Evolutionary conservation across 2,113 vertebrate genomes (phyloP).

Genomic region (Procavia capensis): DNA sequence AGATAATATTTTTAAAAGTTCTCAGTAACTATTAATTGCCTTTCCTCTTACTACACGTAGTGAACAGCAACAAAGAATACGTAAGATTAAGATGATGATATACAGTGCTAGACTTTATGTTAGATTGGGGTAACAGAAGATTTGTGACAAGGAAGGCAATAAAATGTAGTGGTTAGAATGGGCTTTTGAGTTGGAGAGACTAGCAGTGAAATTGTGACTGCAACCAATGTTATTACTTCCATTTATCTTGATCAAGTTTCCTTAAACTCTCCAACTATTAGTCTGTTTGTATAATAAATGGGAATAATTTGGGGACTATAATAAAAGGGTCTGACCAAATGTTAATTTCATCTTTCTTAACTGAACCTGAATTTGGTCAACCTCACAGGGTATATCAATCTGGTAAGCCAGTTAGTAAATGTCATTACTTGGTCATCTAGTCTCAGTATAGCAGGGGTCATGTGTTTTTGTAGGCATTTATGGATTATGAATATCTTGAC

Average conservation of each 20-base stretch:
- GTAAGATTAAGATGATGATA: background rate
- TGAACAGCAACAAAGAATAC: background rate
- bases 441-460: background rate
- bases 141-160: background rate
- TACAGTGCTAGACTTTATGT: constrained; percentile 6
- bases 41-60: background rate
- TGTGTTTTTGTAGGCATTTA: background rate
- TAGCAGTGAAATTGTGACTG: background rate
- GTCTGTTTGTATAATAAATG: constrained; percentile 32
- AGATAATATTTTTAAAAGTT: background rate
- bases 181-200: background rate
- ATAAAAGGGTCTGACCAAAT: background rate
- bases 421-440: background rate
- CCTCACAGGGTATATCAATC: background rate
- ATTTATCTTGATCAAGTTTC: background rate
- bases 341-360: constrained; percentile 17
- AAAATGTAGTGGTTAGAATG: background rate
- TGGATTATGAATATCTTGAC: constrained; percentile 10
- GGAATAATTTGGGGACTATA: background rate
- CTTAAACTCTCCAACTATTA: background rate
- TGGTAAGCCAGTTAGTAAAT: background rate
- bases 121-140: background rate
- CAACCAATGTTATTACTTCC: background rate
- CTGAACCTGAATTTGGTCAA: background rate
- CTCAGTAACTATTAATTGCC: background rate